phyloP scores from a whole-genome alignment of 2,888 invertebrate genomes.

The Ectemnius continuus region DNA sequence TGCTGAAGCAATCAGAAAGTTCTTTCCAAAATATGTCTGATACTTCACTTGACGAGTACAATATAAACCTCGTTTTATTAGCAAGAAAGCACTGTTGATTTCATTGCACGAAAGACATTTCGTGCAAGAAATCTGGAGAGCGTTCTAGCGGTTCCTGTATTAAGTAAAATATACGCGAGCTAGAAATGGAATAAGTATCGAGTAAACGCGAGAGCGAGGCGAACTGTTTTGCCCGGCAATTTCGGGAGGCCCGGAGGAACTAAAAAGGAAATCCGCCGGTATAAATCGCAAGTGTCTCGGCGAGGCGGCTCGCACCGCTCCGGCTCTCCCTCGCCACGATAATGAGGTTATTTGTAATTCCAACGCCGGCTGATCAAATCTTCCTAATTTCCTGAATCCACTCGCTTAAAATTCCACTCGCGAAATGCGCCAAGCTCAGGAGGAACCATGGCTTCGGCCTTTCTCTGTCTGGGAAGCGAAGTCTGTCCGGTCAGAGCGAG shows the following conservation, averaged over 20 bases:
- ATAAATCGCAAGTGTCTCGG: conserved; percentile 54
- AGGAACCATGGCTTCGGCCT: not conserved
- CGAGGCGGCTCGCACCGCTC: conserved; percentile 24
- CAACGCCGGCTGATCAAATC: conserved; percentile 66
- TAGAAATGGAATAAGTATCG: not conserved
- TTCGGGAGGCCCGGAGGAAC: conserved; percentile 1
- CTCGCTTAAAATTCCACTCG: conserved; percentile 66
- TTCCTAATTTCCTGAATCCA: conserved; percentile 71
- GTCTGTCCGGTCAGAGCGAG: not conserved
- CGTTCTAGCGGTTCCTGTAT: conserved; percentile 1
- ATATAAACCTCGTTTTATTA: too few species aligned
- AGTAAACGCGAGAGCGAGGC: not conserved
- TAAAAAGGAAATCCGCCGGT: conserved; percentile 60
- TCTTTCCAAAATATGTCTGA: too few species aligned
- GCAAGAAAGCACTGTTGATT: too few species aligned
- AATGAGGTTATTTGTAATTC: conserved; percentile 73
- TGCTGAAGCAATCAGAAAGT: too few species aligned
- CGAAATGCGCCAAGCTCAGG: conserved; percentile 22
- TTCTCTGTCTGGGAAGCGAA: conserved; percentile 4
- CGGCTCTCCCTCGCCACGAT: conserved; percentile 41
- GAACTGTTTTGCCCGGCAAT: not conserved
- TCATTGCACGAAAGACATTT: too few species aligned
- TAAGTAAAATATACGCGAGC: not conserved
- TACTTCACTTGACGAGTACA: too few species aligned
- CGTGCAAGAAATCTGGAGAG: too few species aligned